Base-by-base conservation (phyloP, 2,888 invertebrate species). In the Temnothorax unifasciatus region DNA sequence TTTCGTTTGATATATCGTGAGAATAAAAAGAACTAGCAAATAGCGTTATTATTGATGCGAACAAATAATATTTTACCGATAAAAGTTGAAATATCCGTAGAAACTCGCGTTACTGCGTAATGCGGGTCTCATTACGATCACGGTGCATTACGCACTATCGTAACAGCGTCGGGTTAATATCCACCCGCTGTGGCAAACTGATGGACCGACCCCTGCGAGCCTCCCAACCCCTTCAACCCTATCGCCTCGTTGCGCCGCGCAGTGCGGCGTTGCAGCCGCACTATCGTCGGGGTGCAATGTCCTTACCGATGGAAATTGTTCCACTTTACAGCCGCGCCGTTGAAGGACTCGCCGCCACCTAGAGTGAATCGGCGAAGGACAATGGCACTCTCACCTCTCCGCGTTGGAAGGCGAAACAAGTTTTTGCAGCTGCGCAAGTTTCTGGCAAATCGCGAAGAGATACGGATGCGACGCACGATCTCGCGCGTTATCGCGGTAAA, bases 261-360 rank as follows among this genome's bases (percentile, higher is more conserved):
- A 79, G 69, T 79, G 69, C 79, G 79, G 79, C 71, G 71, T 71
- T 79, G 47, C 79, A 47, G 21, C 79, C 79, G 57, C 69, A 44
- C 44, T 44, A 59, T 71, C 79, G 6, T 34, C 6, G 34, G 79
- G 79, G 71, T 79, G 79, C 79, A 71, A 79, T 34, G 79, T 69
- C 79, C 71, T 57, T 59, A 44, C 59, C 38, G 71, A 71, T 71
- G 59, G 59, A 79, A 69, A 79, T 79, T 79, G 79, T 71, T 71
- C 71, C 71, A 79, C 47, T 79, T 79, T 79, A 71, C 57, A 57
- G 15, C 15, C 79, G 34, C 47, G 71, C 68, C 34, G 71, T 44
- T 57, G 57, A 79, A 47, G 79, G 9, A 69, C 57, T 69, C 54
- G 54, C 41, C 29, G 54, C 68, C 68, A n/a, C 15, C 34, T n/a